A percentile compares a stretch with the other conserved stretches of the same genome.
These are phyloP conservation scores for Apeltes quadracus DNA, from an alignment of 2,113 vertebrate species.

Conservation along the genomic window DNA sequence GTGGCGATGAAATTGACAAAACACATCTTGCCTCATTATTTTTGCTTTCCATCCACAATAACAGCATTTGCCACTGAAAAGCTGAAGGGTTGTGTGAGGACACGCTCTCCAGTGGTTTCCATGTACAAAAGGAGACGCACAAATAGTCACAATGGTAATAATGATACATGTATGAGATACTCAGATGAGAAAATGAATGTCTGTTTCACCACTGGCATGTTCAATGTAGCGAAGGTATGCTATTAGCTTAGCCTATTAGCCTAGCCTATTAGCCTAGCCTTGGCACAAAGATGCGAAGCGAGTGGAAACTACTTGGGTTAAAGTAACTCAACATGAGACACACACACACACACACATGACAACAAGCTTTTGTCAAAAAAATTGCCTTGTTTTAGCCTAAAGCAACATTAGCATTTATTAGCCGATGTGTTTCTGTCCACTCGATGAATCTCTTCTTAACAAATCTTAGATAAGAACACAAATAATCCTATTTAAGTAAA, in stretches of 20 bases:
- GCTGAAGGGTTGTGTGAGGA: not conserved
- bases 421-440: not conserved
- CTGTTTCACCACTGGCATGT: not conserved
- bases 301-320: not conserved
- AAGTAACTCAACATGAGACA: not conserved
- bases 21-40: constrained; percentile 17
- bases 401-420: not conserved
- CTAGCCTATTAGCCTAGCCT: no score
- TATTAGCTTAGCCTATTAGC: constrained; percentile 34
- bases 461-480: not conserved
- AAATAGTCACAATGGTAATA: not conserved
- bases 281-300: constrained; percentile 8
- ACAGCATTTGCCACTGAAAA: constrained; percentile 4
- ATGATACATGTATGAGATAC: not conserved
- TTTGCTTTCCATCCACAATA: constrained; percentile 7
- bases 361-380: not conserved
- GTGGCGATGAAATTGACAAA: constrained; percentile 28
- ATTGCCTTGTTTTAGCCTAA: not conserved
- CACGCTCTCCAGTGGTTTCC: not conserved
- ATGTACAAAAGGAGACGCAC: not conserved
- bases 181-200: not conserved
- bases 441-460: not conserved
- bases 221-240: not conserved
- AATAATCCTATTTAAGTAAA: not conserved
- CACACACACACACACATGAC: not conserved